Conservation (phyloP, 2,113 vertebrate genomes). For the Hipposideros armiger region DNA sequence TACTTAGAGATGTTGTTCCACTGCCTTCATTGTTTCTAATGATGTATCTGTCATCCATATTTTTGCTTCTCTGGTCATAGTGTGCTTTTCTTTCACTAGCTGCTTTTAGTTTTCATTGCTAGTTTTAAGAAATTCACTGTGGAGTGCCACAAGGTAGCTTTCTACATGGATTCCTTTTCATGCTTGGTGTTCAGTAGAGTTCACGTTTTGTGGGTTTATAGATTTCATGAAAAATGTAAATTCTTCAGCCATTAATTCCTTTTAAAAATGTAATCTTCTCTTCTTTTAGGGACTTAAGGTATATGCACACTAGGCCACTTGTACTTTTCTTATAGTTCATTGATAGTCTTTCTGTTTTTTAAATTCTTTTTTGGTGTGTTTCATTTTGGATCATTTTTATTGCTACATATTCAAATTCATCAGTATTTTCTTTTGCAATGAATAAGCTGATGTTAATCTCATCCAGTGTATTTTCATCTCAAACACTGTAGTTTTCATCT, state of each 20-base stretch:
- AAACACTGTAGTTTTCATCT: background rate
- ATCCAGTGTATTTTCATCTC: background rate
- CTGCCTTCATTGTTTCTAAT: background rate
- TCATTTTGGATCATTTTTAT: constrained; percentile 33
- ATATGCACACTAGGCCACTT: background rate
- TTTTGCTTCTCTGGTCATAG: background rate
- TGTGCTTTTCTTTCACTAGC: background rate
- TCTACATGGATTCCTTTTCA: background rate
- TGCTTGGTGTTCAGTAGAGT: background rate
- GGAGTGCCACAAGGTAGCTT: background rate
- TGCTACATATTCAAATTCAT: background rate
- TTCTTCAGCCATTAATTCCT: background rate
- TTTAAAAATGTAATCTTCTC: background rate
- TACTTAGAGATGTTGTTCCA: background rate
- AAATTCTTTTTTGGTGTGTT: background rate
- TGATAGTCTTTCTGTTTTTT: background rate
- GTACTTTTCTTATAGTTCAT: background rate
- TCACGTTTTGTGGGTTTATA: background rate
- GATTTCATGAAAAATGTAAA: constrained; percentile 15
- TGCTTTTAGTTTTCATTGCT: constrained; percentile 15
- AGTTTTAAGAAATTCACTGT: constrained; percentile 6
- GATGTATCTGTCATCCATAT: background rate
- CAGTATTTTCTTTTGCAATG: constrained; percentile 8
- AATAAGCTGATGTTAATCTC: background rate
- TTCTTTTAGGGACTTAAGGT: background rate